Conservation (phyloP, 2,888 invertebrate species). For the Trichogramma dendrolimi region DNA sequence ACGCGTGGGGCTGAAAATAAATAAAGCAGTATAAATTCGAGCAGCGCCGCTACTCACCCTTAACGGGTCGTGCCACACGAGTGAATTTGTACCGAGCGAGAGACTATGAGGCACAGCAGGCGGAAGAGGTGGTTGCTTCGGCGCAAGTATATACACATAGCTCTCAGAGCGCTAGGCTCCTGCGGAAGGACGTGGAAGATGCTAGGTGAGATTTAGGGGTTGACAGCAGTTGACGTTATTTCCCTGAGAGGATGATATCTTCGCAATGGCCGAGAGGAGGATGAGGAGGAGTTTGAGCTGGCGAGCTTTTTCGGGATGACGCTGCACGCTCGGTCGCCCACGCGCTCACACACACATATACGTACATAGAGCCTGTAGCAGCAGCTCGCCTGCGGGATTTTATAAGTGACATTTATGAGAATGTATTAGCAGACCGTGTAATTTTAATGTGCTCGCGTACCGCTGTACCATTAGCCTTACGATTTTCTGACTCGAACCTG, state of each 20-base stretch:
- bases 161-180: neutral
- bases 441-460: slow-evolving; percentile 33
- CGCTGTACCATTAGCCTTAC: slow-evolving; percentile 29
- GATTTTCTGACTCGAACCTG: slow-evolving; percentile 17
- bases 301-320: slow-evolving; percentile 22
- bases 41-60: neutral
- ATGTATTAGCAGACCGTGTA: slow-evolving; percentile 36
- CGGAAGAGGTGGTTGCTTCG: neutral
- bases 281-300: slow-evolving; percentile 7
- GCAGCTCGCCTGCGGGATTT: slow-evolving; percentile 19
- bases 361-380: no score
- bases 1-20: slow-evolving; percentile 11
- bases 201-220: slow-evolving; percentile 30
- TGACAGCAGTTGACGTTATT: slow-evolving; percentile 29
- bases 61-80: neutral
- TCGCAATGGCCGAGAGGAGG: slow-evolving; percentile 4
- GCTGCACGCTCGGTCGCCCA: slow-evolving; percentile 19
- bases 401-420: slow-evolving; percentile 38
- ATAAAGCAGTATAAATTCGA: slow-evolving; percentile 13
- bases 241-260: slow-evolving; percentile 9
- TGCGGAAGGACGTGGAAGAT: slow-evolving; percentile 18
- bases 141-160: neutral
- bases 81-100: slow-evolving; percentile 18
- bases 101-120: neutral
- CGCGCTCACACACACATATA: neutral